Evolutionary conservation across 2,113 vertebrate genomes (phyloP).

Genomic region (Paramisgurnus dabryanus): DNA sequence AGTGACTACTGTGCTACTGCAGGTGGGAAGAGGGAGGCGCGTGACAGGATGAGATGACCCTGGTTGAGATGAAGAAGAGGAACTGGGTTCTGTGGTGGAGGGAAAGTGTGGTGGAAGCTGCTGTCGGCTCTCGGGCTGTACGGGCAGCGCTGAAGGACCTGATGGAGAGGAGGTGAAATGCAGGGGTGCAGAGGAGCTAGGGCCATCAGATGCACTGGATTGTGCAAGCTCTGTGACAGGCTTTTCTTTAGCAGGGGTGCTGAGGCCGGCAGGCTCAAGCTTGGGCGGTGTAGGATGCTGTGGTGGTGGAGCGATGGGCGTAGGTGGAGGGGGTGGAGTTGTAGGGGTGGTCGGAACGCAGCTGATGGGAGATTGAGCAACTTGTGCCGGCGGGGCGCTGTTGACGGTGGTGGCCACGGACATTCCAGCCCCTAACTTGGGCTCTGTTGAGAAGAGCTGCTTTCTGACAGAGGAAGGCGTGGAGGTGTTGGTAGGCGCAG

Average conservation of each 20-base stretch:
- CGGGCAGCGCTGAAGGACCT: constrained; percentile 50
- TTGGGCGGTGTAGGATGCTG: constrained; percentile 78
- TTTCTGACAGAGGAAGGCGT: constrained; percentile 92
- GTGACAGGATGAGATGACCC: constrained; percentile 71
- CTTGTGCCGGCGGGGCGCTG: constrained; percentile 73
- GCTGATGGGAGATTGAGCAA: constrained; percentile 68
- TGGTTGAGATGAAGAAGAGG: constrained; percentile 69
- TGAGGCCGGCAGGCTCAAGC: constrained; percentile 76
- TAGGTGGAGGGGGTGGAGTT: constrained; percentile 75
- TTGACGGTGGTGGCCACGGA: constrained; percentile 74
- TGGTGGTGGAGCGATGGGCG: constrained; percentile 69
- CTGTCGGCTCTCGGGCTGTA: constrained; percentile 77
- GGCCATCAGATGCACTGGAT: constrained; percentile 70
- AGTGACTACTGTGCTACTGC: constrained; percentile 75
- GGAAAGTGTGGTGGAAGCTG: constrained; percentile 78
- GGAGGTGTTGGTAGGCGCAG: constrained; percentile 72
- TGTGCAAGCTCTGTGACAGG: constrained; percentile 64
- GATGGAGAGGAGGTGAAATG: constrained; percentile 57
- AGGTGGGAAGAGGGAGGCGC: constrained; percentile 77
- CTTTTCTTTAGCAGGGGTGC: constrained; percentile 83
- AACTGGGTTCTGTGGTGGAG: constrained; percentile 81
- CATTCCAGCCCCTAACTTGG: constrained; percentile 75
- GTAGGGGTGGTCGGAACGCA: constrained; percentile 68
- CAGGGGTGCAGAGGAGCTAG: constrained; percentile 68
- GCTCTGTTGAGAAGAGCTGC: constrained; percentile 88